A percentile compares a stretch with the other conserved stretches of the same genome.
Evolutionary conservation across 2,888 invertebrate species (phyloP).

Genomic region (Troides helena): DNA sequence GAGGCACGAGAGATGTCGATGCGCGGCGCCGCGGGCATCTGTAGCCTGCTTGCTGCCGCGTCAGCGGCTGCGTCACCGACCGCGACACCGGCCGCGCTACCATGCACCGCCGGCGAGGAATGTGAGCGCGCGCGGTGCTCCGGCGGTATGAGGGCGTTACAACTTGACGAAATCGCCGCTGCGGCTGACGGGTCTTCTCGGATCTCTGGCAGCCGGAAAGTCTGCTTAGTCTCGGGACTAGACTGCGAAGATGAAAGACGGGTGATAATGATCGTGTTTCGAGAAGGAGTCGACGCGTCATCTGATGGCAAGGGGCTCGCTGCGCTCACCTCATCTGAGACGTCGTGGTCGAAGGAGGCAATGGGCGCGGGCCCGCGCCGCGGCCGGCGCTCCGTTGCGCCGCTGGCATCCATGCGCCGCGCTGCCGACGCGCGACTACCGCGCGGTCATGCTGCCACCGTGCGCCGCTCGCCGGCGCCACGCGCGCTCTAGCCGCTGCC

Average conservation of each 20-base stretch:
- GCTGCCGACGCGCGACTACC: constrained; percentile 32
- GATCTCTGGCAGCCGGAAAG: constrained; percentile 78
- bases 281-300: background rate
- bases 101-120: constrained; percentile 61
- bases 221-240: constrained; percentile 80
- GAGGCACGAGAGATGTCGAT: constrained; percentile 95
- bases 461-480: constrained; percentile 11
- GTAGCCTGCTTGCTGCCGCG: constrained; percentile 39
- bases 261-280: constrained; percentile 3
- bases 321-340: constrained; percentile 85
- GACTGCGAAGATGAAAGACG: constrained; percentile 57
- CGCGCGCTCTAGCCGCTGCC: background rate
- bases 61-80: constrained; percentile 36
- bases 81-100: constrained; percentile 31
- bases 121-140: constrained; percentile 68
- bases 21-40: constrained; percentile 88
- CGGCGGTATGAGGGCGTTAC: constrained; percentile 47
- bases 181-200: constrained; percentile 65
- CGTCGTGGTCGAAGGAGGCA: constrained; percentile 94
- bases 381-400: constrained; percentile 79
- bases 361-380: constrained; percentile 96
- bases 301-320: background rate
- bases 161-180: constrained; percentile 44
- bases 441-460: constrained; percentile 22
- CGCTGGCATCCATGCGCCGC: constrained; percentile 47